A percentile compares a stretch with the other conserved stretches of the same genome.
Conservation (phyloP, 2,797 vertebrate species). For the Sorex maritimensis region DNA sequence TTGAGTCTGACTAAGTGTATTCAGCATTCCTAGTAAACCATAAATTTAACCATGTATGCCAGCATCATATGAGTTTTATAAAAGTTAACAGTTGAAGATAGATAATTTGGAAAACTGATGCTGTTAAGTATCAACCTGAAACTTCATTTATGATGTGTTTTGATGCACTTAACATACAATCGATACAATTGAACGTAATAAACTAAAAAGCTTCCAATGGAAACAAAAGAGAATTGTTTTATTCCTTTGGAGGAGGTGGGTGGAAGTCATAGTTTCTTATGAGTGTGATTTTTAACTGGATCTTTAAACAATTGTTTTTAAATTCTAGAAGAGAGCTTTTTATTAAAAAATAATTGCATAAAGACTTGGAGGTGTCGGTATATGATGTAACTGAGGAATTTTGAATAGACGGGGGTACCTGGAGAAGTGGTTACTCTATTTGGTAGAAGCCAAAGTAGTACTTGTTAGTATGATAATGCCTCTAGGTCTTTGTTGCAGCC, state of each 20-base stretch:
- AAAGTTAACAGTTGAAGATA: conserved; percentile 5
- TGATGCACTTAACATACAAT: background rate
- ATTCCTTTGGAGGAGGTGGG: background rate
- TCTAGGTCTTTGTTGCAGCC: background rate
- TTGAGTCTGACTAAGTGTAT: background rate
- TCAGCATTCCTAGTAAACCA: background rate
- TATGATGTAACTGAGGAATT: conserved; percentile 25
- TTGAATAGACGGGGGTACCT: background rate
- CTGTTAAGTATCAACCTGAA: conserved; percentile 10
- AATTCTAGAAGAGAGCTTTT: conserved; percentile 32
- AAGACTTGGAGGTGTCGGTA: background rate
- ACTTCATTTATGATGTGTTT: conserved; percentile 14
- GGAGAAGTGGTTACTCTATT: conserved; percentile 18
- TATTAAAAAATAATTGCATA: background rate
- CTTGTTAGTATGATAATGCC: background rate
- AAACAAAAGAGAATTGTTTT: conserved; percentile 1
- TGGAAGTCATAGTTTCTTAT: background rate
- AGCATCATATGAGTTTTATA: conserved; percentile 23
- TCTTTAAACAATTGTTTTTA: conserved; percentile 39
- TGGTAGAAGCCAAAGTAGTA: background rate
- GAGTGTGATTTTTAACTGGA: background rate
- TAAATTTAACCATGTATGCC: background rate
- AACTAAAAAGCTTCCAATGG: background rate
- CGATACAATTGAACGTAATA: background rate
- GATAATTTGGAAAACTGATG: conserved; percentile 52